Conservation (phyloP, 1,140 invertebrate genomes). For the Macrobrachium nipponense region DNA sequence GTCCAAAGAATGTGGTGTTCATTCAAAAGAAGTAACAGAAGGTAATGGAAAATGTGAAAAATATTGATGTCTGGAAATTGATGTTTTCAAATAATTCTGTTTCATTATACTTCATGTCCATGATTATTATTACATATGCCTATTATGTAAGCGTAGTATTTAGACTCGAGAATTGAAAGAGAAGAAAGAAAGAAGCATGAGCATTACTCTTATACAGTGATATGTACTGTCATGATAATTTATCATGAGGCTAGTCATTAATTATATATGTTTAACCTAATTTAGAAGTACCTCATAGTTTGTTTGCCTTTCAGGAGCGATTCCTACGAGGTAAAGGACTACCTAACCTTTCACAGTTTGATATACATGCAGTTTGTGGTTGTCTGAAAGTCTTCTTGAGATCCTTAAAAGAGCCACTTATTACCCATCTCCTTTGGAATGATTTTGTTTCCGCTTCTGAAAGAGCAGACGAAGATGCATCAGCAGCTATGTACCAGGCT, state of each 20-base stretch:
- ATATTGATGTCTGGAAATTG: too few relatives aligned
- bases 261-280: too few relatives aligned
- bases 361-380: conserved; percentile 85
- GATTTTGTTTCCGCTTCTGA: conserved; percentile 81
- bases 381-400: conserved; percentile 89
- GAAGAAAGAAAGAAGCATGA: background rate
- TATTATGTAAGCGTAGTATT: too few relatives aligned
- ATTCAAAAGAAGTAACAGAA: too few relatives aligned
- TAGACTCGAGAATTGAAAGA: too few relatives aligned
- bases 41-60: too few relatives aligned
- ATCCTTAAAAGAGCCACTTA: conserved; percentile 83
- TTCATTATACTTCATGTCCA: too few relatives aligned
- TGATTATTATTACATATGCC: too few relatives aligned
- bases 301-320: conserved; percentile 72
- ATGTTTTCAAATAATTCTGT: too few relatives aligned
- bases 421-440: conserved; percentile 79
- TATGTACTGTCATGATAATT: too few relatives aligned
- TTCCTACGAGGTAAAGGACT: conserved; percentile 81
- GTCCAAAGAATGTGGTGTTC: too few relatives aligned
- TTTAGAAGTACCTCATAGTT: background rate
- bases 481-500: conserved; percentile 75
- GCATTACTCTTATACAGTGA: background rate
- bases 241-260: too few relatives aligned
- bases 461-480: conserved; percentile 68
- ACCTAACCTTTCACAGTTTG: conserved; percentile 77